Evolutionary conservation across 2,888 invertebrate genomes (phyloP).

Genomic region (Stegana nigrithorax): DNA sequence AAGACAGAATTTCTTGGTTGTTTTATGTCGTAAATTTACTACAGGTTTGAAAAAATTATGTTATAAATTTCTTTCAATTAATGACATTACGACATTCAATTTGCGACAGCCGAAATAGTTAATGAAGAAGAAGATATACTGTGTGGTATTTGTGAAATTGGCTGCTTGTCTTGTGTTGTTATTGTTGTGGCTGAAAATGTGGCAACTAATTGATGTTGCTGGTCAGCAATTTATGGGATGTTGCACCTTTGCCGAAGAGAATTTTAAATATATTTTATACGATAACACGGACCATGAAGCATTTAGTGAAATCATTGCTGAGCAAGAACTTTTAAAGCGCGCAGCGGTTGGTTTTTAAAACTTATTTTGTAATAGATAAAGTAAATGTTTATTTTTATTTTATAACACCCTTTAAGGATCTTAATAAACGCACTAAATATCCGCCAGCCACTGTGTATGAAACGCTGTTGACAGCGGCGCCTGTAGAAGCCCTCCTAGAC

Average conservation of each 20-base stretch:
- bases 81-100: too few relatives aligned
- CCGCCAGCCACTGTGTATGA: conserved; percentile 40
- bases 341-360: conserved; percentile 32
- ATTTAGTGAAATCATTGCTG: conserved; percentile 36
- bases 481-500: conserved; percentile 27
- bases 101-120: too few relatives aligned
- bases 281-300: conserved; percentile 17
- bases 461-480: conserved; percentile 33
- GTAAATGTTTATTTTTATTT: not conserved
- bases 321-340: conserved; percentile 30
- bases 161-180: too few relatives aligned
- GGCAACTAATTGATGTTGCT: not conserved
- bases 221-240: not conserved
- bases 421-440: conserved; percentile 61
- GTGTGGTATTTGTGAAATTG: too few relatives aligned
- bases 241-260: not conserved
- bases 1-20: too few relatives aligned
- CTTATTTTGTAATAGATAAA: conserved; percentile 2
- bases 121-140: too few relatives aligned
- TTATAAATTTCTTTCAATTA: too few relatives aligned
- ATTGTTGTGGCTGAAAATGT: not conserved
- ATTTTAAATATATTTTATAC: not conserved
- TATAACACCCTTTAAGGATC: conserved; percentile 35
- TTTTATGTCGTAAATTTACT: too few relatives aligned
- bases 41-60: too few relatives aligned